Conservation (phyloP, 2,797 vertebrate genomes). For the Onychomys arenicola region DNA sequence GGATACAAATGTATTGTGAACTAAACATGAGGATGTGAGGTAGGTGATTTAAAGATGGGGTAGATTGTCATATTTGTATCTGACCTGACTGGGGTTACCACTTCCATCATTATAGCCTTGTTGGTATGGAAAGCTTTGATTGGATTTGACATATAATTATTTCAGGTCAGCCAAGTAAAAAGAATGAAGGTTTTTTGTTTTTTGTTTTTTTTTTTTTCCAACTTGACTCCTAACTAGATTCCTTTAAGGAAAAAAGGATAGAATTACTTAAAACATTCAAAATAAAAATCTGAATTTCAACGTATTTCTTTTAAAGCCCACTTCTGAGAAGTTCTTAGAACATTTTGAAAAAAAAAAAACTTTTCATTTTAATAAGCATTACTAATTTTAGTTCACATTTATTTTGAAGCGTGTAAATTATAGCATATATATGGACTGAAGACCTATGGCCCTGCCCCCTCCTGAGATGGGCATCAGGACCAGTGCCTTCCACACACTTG, state of each 20-base stretch:
- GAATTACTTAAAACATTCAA: slow-evolving; percentile 44
- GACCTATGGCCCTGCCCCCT: not conserved
- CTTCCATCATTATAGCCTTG: not conserved
- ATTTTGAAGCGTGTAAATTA: slow-evolving; percentile 37
- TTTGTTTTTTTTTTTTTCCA: no score
- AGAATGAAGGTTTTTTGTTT: not conserved
- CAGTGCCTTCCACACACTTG: not conserved
- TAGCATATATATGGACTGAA: not conserved
- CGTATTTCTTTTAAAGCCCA: slow-evolving; percentile 25
- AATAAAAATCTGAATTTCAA: not conserved
- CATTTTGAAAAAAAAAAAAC: slow-evolving; percentile 4
- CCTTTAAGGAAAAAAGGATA: not conserved
- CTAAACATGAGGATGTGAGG: not conserved
- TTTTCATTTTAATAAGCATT: slow-evolving; percentile 47
- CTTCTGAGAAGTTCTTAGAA: slow-evolving; percentile 28
- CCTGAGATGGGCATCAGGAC: not conserved
- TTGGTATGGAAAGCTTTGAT: not conserved
- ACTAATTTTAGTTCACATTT: slow-evolving; percentile 32
- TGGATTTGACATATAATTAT: slow-evolving; percentile 33
- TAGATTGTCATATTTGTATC: slow-evolving; percentile 34
- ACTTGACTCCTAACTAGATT: slow-evolving; percentile 25
- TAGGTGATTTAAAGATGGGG: not conserved
- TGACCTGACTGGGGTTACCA: not conserved
- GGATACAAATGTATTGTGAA: slow-evolving; percentile 42
- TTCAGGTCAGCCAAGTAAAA: slow-evolving; percentile 1